Conservation (phyloP, 2,113 vertebrate genomes). For the Elephantulus edwardii region DNA sequence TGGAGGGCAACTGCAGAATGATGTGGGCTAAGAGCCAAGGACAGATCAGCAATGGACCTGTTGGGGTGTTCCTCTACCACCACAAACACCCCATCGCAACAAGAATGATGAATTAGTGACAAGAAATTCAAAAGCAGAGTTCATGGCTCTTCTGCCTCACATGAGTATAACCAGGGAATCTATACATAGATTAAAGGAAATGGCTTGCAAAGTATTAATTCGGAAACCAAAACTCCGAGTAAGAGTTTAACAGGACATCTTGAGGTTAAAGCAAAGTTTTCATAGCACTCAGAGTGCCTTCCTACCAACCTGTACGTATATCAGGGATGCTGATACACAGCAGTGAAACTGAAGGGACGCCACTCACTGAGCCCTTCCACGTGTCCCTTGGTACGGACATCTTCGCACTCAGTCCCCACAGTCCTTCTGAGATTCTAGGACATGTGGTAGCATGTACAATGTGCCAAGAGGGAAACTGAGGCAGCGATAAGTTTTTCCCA, state of each 20-base stretch:
- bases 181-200: background rate
- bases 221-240: constrained; percentile 10
- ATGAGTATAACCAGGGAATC: background rate
- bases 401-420: background rate
- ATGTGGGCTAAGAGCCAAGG: background rate
- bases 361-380: background rate
- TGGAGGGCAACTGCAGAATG: background rate
- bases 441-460: too few relatives aligned
- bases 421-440: background rate
- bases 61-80: background rate
- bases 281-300: background rate
- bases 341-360: fast-evolving
- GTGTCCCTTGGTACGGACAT: background rate
- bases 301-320: background rate
- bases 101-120: background rate
- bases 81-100: too few relatives aligned
- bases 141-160: background rate
- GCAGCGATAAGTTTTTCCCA: background rate
- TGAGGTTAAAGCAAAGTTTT: background rate
- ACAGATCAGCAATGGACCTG: too few relatives aligned
- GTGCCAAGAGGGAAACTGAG: too few relatives aligned
- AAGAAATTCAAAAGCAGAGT: background rate
- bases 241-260: background rate
- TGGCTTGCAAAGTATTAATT: background rate
- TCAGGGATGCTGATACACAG: background rate